Conservation (phyloP, 2,888 invertebrate species). For the Panorpa germanica region DNA sequence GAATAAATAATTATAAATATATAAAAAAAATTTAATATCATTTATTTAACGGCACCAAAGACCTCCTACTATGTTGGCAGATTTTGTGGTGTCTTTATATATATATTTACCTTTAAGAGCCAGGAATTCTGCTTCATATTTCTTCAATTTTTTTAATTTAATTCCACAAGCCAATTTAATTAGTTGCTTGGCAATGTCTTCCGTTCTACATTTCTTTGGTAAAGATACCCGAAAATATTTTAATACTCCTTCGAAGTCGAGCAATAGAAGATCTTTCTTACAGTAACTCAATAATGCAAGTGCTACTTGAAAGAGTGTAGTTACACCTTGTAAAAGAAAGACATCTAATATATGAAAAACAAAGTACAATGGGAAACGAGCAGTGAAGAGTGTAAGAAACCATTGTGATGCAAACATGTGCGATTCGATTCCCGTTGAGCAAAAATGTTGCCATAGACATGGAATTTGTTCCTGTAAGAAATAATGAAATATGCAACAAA, state of each 20-base stretch:
- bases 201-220: slow-evolving; percentile 89
- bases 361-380: slow-evolving; percentile 91
- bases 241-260: slow-evolving; percentile 94
- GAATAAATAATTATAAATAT: slow-evolving; percentile 10
- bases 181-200: slow-evolving; percentile 73
- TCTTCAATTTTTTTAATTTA: slow-evolving; percentile 83
- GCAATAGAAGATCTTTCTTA: slow-evolving; percentile 72
- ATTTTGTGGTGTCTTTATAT: neutral
- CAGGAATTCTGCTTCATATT: slow-evolving; percentile 84
- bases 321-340: slow-evolving; percentile 85
- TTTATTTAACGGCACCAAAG: neutral
- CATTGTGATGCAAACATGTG: slow-evolving; percentile 99
- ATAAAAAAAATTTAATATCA: neutral
- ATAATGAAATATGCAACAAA: slow-evolving; percentile 6
- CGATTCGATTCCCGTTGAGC: slow-evolving; percentile 70
- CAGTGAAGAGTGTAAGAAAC: slow-evolving; percentile 99
- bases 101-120: slow-evolving; percentile 45
- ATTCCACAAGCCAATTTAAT: slow-evolving; percentile 80
- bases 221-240: slow-evolving; percentile 96
- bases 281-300: slow-evolving; percentile 82
- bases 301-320: slow-evolving; percentile 91
- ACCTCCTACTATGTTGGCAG: no score
- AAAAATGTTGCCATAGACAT: slow-evolving; percentile 65
- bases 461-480: slow-evolving; percentile 57
- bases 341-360: slow-evolving; percentile 95